These are phyloP conservation scores for Physocephala rufipes DNA, from an alignment of 2,888 invertebrate species.

Conservation along the genomic window DNA sequence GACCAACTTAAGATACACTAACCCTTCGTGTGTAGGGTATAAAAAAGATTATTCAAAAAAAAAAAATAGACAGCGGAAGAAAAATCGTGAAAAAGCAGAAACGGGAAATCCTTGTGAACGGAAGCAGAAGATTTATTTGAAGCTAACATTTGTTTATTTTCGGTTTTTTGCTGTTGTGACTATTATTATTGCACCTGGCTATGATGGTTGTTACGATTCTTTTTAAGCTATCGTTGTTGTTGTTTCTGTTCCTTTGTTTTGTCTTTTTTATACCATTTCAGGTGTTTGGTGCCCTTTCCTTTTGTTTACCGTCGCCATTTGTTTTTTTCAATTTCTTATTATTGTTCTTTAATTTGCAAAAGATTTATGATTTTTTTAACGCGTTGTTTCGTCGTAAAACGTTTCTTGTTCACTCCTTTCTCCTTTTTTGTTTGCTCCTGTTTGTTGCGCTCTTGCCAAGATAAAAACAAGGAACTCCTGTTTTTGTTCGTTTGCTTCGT, in stretches of 20 bases:
- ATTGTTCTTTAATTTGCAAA: too few species aligned
- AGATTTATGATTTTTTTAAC: conserved; percentile 8
- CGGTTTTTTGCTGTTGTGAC: not conserved
- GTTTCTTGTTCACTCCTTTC: too few species aligned
- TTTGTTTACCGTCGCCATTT: conserved; percentile 15
- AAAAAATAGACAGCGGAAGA: not conserved
- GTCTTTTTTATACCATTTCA: not conserved
- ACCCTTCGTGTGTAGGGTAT: not conserved
- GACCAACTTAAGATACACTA: too few species aligned
- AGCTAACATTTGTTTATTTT: conserved; percentile 37
- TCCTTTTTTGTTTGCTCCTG: not conserved
- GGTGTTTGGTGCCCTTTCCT: not conserved
- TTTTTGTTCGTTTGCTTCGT: not conserved
- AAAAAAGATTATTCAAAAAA: not conserved
- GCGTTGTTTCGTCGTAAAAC: not conserved
- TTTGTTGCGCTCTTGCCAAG: not conserved
- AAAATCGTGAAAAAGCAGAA: conserved; percentile 8
- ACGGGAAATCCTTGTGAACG: conserved; percentile 31
- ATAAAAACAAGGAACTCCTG: not conserved
- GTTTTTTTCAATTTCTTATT: conserved; percentile 10
- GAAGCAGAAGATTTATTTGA: conserved; percentile 28
- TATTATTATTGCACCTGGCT: conserved; percentile 10
- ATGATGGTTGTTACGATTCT: too few species aligned
- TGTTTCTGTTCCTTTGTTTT: not conserved
- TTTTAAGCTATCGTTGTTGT: not conserved